Base-by-base conservation (phyloP, 2,888 invertebrate genomes). In the Dolomedes plantarius region DNA sequence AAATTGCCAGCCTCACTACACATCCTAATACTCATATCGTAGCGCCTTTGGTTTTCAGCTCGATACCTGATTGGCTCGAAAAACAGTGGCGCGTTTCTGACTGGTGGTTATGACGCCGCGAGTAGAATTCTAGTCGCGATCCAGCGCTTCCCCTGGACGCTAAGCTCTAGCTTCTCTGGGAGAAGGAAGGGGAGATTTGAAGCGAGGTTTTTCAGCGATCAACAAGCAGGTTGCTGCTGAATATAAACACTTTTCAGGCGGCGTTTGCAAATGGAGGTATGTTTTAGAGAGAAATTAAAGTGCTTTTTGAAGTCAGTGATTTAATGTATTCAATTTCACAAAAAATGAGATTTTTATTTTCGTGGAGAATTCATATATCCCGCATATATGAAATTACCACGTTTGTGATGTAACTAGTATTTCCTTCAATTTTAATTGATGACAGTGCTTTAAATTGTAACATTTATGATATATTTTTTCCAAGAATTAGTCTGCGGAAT, bases 21-120 rank as follows among this genome's bases (percentile, higher is more conserved):
- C 19, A 56, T 56, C 23, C 23, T 23, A 6, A 56, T 56, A 56
- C 23, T 56, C 56, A 3, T 16, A 56, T 56, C 23, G 56, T 56
- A 23, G 56, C 56, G 56, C 56, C 56, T 56, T 56, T 56, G 56
- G 56, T 56, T 56, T 56, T 56, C 56, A 23, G 56, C 56, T 56
- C 56, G 56, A 56, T 56, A 56, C 23, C 23, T 56, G 56, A 56
- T 56, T 56, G 56, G 56, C 56, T 56, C 56, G 56, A 1, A 56
- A 56, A 19, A 56, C 56, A 56, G 56, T 56, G 56, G 56, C 56
- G 56, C 23, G 56, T 56, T 56, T 56, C 56, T 56, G 56, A 56
- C 56, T 19, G 56, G 23, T 56, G 23, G 56, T 56, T 23, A 56
- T 56, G 56, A 56, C 56, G 56, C 56, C 56, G 19, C 23, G 19